These are phyloP conservation scores for Lates calcarifer DNA, from an alignment of 2,113 vertebrate genomes.

Conservation along the genomic window DNA sequence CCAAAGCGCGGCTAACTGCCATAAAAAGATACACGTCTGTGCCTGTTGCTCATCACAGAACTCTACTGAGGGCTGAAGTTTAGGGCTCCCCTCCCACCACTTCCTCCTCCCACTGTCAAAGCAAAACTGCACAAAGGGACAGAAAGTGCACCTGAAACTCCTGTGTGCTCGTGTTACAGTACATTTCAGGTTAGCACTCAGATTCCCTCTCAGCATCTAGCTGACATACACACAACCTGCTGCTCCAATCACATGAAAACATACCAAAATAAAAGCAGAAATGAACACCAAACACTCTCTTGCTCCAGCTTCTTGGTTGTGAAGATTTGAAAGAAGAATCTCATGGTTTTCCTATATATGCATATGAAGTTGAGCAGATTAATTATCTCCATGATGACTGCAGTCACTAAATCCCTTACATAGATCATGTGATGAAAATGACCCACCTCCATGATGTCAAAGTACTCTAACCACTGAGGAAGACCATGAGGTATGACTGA, in stretches of 20 bases:
- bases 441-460: too few species aligned
- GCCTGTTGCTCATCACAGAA: slow-evolving; percentile 7
- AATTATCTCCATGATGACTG: too few species aligned
- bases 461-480: too few species aligned
- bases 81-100: not conserved
- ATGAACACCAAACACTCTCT: too few species aligned
- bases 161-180: slow-evolving; percentile 15
- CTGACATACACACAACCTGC: not conserved
- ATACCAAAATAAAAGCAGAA: not conserved
- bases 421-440: too few species aligned
- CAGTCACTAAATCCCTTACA: too few species aligned
- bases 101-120: slow-evolving; percentile 24
- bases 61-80: not conserved
- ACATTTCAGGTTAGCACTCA: slow-evolving; percentile 36
- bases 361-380: too few species aligned
- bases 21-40: not conserved
- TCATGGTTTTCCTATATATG: too few species aligned
- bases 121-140: slow-evolving; percentile 23
- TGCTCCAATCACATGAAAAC: not conserved
- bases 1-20: not conserved
- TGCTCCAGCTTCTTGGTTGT: too few species aligned
- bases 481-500: not conserved
- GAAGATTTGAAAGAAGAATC: too few species aligned
- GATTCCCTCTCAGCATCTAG: slow-evolving; percentile 32
- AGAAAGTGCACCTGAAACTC: slow-evolving; percentile 61